phyloP scores from a whole-genome alignment of 2,113 vertebrate species.

The Cryptomyrus ogoouensis region DNA sequence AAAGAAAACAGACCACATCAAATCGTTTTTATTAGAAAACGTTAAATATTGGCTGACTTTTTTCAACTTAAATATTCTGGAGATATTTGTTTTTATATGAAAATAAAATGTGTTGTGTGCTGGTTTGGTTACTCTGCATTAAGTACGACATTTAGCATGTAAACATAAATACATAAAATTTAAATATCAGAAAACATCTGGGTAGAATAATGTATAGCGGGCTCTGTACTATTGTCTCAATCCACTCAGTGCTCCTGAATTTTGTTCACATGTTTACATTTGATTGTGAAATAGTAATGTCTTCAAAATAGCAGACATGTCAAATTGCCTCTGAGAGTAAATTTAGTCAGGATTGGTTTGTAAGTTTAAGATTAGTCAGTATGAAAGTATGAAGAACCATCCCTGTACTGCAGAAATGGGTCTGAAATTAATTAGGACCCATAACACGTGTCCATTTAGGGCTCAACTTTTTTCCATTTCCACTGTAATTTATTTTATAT shows the following conservation, averaged over 20 bases:
- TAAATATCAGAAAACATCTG: not conserved
- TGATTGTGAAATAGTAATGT: not conserved
- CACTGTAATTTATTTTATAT: not conserved
- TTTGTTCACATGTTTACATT: not conserved
- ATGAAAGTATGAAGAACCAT: not conserved
- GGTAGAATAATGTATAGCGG: not conserved
- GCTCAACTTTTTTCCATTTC: not conserved
- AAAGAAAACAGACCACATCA: not conserved
- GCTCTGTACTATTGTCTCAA: not conserved
- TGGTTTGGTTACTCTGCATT: not conserved
- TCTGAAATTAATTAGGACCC: not conserved
- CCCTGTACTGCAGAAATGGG: not conserved
- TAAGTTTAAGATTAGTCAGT: not conserved
- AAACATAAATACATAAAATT: not conserved
- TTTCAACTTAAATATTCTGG: not conserved
- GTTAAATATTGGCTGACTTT: not conserved
- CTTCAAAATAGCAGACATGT: not conserved
- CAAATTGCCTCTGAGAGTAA: not conserved
- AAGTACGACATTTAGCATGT: not conserved
- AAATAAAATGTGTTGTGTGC: not conserved
- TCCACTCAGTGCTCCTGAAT: not conserved
- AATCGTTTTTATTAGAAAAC: not conserved
- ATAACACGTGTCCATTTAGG: not conserved
- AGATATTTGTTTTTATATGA: not conserved
- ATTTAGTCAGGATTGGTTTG: not conserved